Evolutionary conservation across 2,797 vertebrate species (phyloP), one percentile per base, ranked within the genome.

Genomic region (Glyptemys insculpta): DNA sequence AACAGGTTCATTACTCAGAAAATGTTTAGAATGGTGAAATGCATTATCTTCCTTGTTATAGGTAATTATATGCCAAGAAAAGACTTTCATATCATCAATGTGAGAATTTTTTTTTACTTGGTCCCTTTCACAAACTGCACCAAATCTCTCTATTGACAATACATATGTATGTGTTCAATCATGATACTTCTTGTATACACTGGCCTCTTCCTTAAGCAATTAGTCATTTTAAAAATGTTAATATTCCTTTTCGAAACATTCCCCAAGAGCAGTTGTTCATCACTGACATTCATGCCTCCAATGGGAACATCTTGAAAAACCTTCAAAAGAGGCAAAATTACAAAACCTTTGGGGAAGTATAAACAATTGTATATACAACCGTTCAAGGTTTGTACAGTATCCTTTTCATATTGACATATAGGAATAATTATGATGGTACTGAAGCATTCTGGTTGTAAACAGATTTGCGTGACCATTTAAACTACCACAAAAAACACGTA

Each of bases 401-500:
- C 89, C 81, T 95, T 88, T 88, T 53, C 94, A 83, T 83, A 93
- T 76, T 1, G 0, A 57, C 50, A 49, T 0, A 86, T 79, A 87
- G 92, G 89, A 94, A 94, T 90, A 96, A 95, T 6, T 83, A 97
- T 97, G 96, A 96, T 96, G 96, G 95, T 96, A 95, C 76, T 50
- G 81, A 95, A 91, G 41, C 76, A 5, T 95, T 95, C 85, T 97
- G 87, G 83, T 92, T 90, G 83, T 74, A 81, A 92, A 56, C 92
- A 96, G 84, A 47, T 52, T 93, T 82, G 89, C 78, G 93, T 89
- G 76, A 91, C 93, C 56, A 9, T 90, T 79, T 92, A 86, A 76
- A 74, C 81, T 52, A 11, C 68, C 3, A 0, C 49, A 72, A 88
- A 92, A 56, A 57, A 34, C 74, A 41, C 76, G 81, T 41, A 53